Conservation (phyloP, 1,140 invertebrate genomes). For the Drosophila pseudoananassae region DNA sequence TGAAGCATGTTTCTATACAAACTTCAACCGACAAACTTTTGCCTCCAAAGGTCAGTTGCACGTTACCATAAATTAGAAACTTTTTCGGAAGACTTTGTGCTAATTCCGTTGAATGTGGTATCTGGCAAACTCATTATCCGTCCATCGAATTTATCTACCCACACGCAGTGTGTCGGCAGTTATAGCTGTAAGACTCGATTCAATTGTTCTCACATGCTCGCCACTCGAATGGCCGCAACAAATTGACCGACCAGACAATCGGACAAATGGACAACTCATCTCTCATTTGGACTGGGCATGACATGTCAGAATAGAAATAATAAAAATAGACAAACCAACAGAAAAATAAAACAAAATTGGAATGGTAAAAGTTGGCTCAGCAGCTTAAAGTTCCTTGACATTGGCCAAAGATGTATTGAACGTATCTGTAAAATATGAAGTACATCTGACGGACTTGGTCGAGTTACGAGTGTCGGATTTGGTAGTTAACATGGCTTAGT, state of each 20-base stretch:
- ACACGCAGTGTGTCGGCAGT: slow-evolving; percentile 31
- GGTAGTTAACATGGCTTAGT: neutral
- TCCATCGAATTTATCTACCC: slow-evolving; percentile 43
- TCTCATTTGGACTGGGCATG: slow-evolving; percentile 62
- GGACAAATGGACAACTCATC: slow-evolving; percentile 55
- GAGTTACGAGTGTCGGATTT: neutral
- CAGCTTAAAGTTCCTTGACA: slow-evolving; percentile 78
- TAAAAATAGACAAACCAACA: slow-evolving; percentile 19
- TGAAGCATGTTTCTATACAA: neutral
- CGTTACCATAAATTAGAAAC: neutral
- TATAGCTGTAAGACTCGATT: slow-evolving; percentile 48
- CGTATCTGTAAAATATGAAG: slow-evolving; percentile 16
- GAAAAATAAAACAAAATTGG: slow-evolving; percentile 23
- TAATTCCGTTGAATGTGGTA: slow-evolving; percentile 6
- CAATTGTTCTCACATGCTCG: slow-evolving; percentile 56
- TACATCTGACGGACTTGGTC: neutral
- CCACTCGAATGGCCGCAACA: slow-evolving; percentile 39
- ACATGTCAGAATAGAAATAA: slow-evolving; percentile 52
- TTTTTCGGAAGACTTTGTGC: slow-evolving; percentile 14
- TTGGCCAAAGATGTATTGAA: slow-evolving; percentile 22
- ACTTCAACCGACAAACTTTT: neutral
- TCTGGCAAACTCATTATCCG: slow-evolving; percentile 29
- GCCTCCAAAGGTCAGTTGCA: neutral
- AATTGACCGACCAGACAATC: slow-evolving; percentile 30
- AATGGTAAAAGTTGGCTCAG: slow-evolving; percentile 59